Evolutionary conservation across 2,888 invertebrate species (phyloP), one percentile per base, ranked within the genome.

Genomic region (Lasioglossum vierecki): DNA sequence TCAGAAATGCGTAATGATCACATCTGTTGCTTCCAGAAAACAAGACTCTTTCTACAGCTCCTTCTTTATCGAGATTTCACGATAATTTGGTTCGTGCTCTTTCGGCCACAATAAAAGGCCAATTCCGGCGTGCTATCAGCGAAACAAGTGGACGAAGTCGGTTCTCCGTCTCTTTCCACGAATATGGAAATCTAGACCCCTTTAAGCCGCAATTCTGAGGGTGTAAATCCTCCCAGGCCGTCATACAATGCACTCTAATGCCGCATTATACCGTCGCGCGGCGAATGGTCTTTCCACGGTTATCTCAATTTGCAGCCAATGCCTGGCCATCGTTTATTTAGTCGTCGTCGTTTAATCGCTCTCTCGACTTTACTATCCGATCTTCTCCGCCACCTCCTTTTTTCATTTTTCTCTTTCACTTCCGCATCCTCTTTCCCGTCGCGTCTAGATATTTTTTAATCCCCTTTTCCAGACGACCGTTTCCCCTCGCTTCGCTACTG

Each of bases 301-400:
- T 93, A 93, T 94, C 93, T 91, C 92, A 93, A 93, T 93, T 93
- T 92, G 91, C 93, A 93, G 91, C 87, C 92, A 86, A 92, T 90
- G 86, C 87, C 83, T 74, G 78, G 74, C 85, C 88, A 82, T 79
- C 84, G 88, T 89, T 88, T 89, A 84, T 79, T 88, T 88, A 84
- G 87, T 84, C 76, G 82, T 60, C 60, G 22, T 26, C 85, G 75
- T 79, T 88, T 88, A 84, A 88, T 87, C 76, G 82, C 60, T 57
- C 75, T 57, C 49, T 46, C 46, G 35, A 70, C 74, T 74, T 70
- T 30, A 53, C 44, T 35, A 13, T 49, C 70, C 30, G 15, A 57
- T 22, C 66, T 18, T 63, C 13, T 53, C 11, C n/a, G 22, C 18
- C 57, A 39, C 44, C 46, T 6, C 44, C 2, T 68, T 68, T 68